Percentiles rank a stretch among this genome's conserved stretches.
These are phyloP conservation scores for Acrocephalus arundinaceus DNA, from an alignment of 2,113 vertebrate species.

Conservation along the genomic window DNA sequence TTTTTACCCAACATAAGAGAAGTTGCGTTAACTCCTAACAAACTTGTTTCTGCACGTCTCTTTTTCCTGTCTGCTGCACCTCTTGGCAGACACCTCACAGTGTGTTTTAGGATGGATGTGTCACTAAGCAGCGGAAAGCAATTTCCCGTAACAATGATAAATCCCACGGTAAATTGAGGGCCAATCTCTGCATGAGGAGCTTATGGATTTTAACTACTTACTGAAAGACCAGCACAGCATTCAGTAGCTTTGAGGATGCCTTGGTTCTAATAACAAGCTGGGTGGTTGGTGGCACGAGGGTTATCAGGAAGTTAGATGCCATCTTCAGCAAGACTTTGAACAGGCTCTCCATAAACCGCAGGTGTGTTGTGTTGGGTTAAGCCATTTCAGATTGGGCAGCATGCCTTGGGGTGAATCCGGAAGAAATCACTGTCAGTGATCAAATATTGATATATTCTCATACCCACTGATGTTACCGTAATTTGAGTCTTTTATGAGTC, in stretches of 20 bases:
- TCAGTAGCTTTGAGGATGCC: neutral
- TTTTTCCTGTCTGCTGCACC: neutral
- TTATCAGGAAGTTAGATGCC: neutral
- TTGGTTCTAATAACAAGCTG: neutral
- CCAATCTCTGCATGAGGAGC: neutral
- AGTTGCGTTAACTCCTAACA: neutral
- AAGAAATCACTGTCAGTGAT: conserved; percentile 14
- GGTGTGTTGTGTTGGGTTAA: neutral
- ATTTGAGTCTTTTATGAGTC: conserved; percentile 74
- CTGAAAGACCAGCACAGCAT: neutral
- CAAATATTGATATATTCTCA: conserved; percentile 63
- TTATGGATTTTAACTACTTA: neutral
- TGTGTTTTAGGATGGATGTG: neutral
- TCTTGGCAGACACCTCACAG: neutral
- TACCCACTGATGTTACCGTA: neutral
- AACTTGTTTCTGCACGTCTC: neutral
- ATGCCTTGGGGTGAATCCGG: conserved; percentile 42
- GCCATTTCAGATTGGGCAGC: conserved; percentile 18
- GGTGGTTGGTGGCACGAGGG: neutral
- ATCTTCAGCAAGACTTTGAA: neutral
- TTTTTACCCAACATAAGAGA: neutral
- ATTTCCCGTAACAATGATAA: neutral
- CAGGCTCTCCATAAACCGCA: neutral
- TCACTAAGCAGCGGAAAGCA: neutral
- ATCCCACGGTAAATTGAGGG: neutral